A percentile compares a stretch with the other conserved stretches of the same genome.
Evolutionary conservation across 2,888 invertebrate species (phyloP).

Genomic region (Perdita meconis): DNA sequence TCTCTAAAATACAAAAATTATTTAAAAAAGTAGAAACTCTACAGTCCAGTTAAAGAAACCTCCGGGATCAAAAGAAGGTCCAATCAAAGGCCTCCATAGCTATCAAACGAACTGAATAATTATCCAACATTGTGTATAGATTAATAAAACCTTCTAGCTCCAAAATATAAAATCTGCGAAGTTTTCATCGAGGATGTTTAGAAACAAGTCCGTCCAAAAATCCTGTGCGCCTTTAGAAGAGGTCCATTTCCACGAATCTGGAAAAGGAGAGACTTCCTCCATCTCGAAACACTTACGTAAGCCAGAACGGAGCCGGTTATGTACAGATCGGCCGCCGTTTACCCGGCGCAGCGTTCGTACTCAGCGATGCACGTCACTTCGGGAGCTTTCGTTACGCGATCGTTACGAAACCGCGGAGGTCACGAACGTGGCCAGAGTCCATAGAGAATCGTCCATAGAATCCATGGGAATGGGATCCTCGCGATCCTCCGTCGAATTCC

Average conservation of each 20-base stretch:
- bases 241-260: not conserved
- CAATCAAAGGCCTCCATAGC: too few species aligned
- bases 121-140: too few species aligned
- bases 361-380: constrained; percentile 32
- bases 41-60: too few species aligned
- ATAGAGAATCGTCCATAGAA: constrained; percentile 1
- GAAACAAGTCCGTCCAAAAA: not conserved
- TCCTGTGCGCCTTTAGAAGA: constrained; percentile 7
- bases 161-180: not conserved
- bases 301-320: constrained; percentile 29
- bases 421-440: constrained; percentile 37
- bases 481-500: too few species aligned
- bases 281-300: constrained; percentile 34
- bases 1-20: too few species aligned
- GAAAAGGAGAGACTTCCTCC: constrained; percentile 25
- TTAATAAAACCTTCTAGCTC: too few species aligned
- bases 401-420: constrained; percentile 59
- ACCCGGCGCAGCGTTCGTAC: constrained; percentile 42
- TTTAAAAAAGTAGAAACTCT: too few species aligned
- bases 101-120: too few species aligned
- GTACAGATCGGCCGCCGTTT: constrained; percentile 36
- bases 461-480: not conserved
- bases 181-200: not conserved
- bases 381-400: constrained; percentile 50
- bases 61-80: too few species aligned